These are phyloP conservation scores for Thamnaconus septentrionalis DNA, from an alignment of 2,113 vertebrate genomes.

Conservation along the genomic window DNA sequence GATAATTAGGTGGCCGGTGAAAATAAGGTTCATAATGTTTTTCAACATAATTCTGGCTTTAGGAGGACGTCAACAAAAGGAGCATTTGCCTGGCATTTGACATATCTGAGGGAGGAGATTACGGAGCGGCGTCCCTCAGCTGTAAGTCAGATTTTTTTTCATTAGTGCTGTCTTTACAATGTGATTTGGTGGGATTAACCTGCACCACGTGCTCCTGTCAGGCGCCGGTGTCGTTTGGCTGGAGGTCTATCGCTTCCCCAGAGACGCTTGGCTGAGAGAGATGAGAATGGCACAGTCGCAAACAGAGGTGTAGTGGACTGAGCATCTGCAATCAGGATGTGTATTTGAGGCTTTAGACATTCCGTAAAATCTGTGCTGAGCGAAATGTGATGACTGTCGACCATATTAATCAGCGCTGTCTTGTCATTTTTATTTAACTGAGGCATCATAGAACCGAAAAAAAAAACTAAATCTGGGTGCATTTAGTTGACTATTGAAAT, in stretches of 20 bases:
- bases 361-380: no score
- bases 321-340: background rate
- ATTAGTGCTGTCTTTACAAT: background rate
- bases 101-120: conserved; percentile 75
- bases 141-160: conserved; percentile 71
- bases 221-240: conserved; percentile 79
- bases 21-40: no score
- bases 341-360: background rate
- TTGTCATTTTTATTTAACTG: background rate
- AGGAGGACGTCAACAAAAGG: conserved; percentile 82
- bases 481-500: background rate
- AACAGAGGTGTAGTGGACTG: conserved; percentile 31
- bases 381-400: background rate
- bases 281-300: conserved; percentile 38
- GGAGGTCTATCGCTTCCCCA: conserved; percentile 82
- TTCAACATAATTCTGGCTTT: conserved; percentile 4
- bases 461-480: background rate
- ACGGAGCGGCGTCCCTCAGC: conserved; percentile 79
- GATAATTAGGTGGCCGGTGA: no score
- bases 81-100: conserved; percentile 74
- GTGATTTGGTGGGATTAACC: background rate
- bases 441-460: background rate
- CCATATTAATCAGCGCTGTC: background rate
- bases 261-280: conserved; percentile 83
- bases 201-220: conserved; percentile 57